A percentile compares a stretch with the other conserved stretches of the same genome.
Conservation (phyloP, 2,113 vertebrate genomes). For the Arothron firmamentum region DNA sequence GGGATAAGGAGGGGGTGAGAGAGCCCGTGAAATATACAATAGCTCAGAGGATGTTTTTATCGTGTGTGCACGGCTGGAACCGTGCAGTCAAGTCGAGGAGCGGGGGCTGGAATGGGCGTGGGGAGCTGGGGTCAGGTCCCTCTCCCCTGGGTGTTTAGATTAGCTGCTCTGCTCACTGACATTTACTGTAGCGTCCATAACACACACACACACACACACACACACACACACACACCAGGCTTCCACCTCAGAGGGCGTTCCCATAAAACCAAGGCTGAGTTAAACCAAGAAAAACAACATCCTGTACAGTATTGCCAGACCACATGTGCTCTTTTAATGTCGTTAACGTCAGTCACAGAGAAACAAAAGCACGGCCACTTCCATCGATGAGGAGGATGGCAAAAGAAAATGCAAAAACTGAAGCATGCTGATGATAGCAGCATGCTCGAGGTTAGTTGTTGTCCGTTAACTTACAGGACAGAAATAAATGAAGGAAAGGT, state of each 20-base stretch:
- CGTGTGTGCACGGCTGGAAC: slow-evolving; percentile 26
- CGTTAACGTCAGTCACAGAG: too few relatives aligned
- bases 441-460: too few relatives aligned
- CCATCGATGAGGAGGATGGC: too few relatives aligned
- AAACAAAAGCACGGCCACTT: too few relatives aligned
- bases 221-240: slow-evolving; percentile 22
- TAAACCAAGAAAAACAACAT: too few relatives aligned
- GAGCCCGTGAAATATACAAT: slow-evolving; percentile 17
- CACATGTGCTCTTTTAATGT: too few relatives aligned
- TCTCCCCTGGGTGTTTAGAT: slow-evolving; percentile 38
- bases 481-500: too few relatives aligned
- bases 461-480: too few relatives aligned
- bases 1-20: slow-evolving; percentile 7
- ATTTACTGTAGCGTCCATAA: slow-evolving; percentile 35
- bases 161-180: slow-evolving; percentile 45
- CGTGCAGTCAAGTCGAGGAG: slow-evolving; percentile 25
- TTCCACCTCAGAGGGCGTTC: slow-evolving; percentile 21
- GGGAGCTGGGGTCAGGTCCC: not conserved
- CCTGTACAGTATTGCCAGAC: too few relatives aligned
- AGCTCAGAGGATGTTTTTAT: slow-evolving; percentile 39
- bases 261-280: slow-evolving; percentile 2
- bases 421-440: too few relatives aligned
- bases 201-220: slow-evolving; percentile 34
- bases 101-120: not conserved
- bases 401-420: too few relatives aligned